Evolutionary conservation across 2,888 invertebrate species (phyloP).

Genomic region (Heterodera filipjevi): DNA sequence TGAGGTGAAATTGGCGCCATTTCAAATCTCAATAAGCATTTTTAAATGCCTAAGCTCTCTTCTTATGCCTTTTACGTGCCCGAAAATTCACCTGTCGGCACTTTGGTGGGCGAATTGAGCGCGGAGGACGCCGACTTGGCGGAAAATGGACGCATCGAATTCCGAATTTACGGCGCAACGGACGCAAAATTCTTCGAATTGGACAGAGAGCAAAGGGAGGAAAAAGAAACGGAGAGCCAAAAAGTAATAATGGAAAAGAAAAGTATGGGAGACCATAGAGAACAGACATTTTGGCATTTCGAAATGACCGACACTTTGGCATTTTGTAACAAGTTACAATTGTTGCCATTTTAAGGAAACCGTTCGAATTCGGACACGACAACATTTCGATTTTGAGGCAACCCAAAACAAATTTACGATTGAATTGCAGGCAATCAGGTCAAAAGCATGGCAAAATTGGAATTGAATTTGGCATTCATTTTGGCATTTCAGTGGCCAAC

Average conservation of each 20-base stretch:
- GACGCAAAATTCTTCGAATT: slow-evolving; percentile 70
- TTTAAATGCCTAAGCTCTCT: slow-evolving; percentile 70
- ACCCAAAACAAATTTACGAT: slow-evolving; percentile 83
- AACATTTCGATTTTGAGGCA: slow-evolving; percentile 94
- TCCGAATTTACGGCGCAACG: slow-evolving; percentile 88
- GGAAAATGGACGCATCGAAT: slow-evolving; percentile 85
- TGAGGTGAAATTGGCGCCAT: slow-evolving; percentile 66
- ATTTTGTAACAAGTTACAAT: too few species aligned
- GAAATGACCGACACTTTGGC: background rate
- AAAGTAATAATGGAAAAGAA: background rate
- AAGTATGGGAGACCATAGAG: background rate
- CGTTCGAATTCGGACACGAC: slow-evolving; percentile 82
- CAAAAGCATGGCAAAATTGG: slow-evolving; percentile 29
- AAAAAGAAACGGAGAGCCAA: background rate
- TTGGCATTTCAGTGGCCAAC: slow-evolving; percentile 51
- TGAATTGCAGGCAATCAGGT: slow-evolving; percentile 77
- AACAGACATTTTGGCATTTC: background rate
- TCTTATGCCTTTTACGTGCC: slow-evolving; percentile 84
- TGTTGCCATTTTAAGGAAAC: slow-evolving; percentile 42
- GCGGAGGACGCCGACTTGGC: slow-evolving; percentile 92
- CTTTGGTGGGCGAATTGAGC: slow-evolving; percentile 85
- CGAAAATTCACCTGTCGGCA: slow-evolving; percentile 94
- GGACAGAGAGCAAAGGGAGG: slow-evolving; percentile 40
- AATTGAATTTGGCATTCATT: background rate
- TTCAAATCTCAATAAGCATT: background rate